Percentiles rank a stretch among this genome's conserved stretches.
Conservation (phyloP, 1,140 invertebrate genomes). For the Apis florea region DNA sequence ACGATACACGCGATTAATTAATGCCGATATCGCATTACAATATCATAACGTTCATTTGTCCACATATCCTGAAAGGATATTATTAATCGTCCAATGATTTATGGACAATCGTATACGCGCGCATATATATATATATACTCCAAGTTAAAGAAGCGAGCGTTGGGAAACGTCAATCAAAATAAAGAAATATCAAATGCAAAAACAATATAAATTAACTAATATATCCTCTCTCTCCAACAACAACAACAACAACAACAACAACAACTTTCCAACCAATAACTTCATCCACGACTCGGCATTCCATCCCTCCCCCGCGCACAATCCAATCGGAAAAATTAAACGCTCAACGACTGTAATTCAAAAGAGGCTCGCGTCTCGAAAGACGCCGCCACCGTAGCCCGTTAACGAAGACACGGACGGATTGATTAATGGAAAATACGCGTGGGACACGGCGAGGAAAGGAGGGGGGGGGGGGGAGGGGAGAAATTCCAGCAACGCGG, state of each 20-base stretch:
- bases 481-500: slow-evolving; percentile 14
- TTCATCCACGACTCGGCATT: neutral
- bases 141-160: neutral
- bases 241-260: neutral
- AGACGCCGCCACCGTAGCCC: neutral
- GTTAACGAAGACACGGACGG: slow-evolving; percentile 42
- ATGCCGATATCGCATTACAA: no score
- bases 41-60: no score
- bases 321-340: slow-evolving; percentile 16
- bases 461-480: neutral
- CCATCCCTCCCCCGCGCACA: neutral
- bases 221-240: neutral
- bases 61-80: no score
- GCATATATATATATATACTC: no score
- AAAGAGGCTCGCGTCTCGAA: neutral
- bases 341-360: slow-evolving; percentile 1
- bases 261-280: neutral
- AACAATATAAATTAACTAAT: neutral
- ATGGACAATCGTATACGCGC: no score
- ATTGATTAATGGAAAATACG: slow-evolving; percentile 51
- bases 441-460: neutral
- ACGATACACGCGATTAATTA: no score
- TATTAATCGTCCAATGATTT: no score
- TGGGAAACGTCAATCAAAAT: neutral
- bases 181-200: neutral